A percentile compares a stretch with the other conserved stretches of the same genome.
These are phyloP conservation scores for Cebidichthys violaceus DNA, from an alignment of 2,113 vertebrate genomes.

Conservation along the genomic window DNA sequence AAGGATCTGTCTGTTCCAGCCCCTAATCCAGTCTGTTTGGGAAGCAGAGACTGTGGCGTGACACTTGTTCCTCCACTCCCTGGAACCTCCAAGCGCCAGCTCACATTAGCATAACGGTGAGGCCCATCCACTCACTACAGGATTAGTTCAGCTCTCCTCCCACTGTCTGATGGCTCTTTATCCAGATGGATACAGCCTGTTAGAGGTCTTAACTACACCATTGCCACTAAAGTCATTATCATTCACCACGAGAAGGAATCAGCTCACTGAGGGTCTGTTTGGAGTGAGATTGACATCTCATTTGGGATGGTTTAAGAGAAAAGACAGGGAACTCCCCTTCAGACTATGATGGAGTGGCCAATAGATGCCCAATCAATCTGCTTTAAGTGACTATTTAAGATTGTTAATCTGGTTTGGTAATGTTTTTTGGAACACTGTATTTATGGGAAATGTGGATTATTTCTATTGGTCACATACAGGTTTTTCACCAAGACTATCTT, in stretches of 20 bases:
- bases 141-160: constrained; percentile 84
- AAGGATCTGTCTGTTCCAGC: constrained; percentile 62
- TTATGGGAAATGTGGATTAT: neutral
- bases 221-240: constrained; percentile 78
- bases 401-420: constrained; percentile 32
- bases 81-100: constrained; percentile 59
- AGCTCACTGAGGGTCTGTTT: constrained; percentile 70
- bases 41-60: constrained; percentile 67
- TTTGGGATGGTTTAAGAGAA: constrained; percentile 74
- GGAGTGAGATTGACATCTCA: constrained; percentile 76
- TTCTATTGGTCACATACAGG: neutral
- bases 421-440: constrained; percentile 12
- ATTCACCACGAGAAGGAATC: constrained; percentile 74
- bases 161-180: constrained; percentile 83
- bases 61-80: constrained; percentile 73
- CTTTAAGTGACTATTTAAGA: constrained; percentile 43
- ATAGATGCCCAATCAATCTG: constrained; percentile 60
- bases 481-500: neutral
- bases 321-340: constrained; percentile 62
- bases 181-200: constrained; percentile 74
- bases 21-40: constrained; percentile 70
- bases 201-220: constrained; percentile 70
- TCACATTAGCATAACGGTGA: constrained; percentile 78
- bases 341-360: constrained; percentile 74
- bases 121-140: constrained; percentile 77